phyloP scores from a whole-genome alignment of 92 coral and sea anemone species.

The Virgularia gustaviana region DNA sequence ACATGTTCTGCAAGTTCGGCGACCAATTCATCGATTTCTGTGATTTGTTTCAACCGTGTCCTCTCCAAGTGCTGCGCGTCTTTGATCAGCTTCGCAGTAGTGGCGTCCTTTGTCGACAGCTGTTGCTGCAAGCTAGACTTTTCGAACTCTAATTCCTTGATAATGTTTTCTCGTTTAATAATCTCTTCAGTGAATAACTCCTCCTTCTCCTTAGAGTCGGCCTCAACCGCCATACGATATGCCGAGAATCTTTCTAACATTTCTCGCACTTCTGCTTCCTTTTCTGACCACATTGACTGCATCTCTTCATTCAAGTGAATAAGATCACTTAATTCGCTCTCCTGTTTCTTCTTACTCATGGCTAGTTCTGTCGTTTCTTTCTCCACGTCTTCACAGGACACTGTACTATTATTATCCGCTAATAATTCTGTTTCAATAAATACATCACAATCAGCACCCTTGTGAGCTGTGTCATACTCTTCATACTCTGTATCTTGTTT shows the following conservation, averaged over 20 bases:
- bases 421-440: neutral
- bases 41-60: neutral
- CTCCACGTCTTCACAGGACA: constrained; percentile 54
- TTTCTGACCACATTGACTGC: constrained; percentile 26
- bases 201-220: constrained; percentile 32
- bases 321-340: constrained; percentile 40
- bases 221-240: constrained; percentile 19
- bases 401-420: constrained; percentile 28
- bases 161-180: constrained; percentile 11
- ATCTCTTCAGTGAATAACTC: constrained; percentile 14
- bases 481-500: neutral
- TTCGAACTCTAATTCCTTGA: neutral
- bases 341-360: constrained; percentile 66
- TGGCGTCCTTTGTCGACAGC: neutral
- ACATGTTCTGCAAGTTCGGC: neutral
- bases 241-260: constrained; percentile 19
- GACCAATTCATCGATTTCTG: neutral
- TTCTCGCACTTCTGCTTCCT: constrained; percentile 25
- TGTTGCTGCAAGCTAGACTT: neutral
- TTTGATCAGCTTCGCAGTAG: neutral
- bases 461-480: neutral
- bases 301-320: constrained; percentile 24
- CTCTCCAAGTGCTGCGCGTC: neutral
- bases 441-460: neutral
- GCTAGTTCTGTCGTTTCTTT: constrained; percentile 60